Evolutionary conservation across 2,113 vertebrate genomes (phyloP).

Genomic region (Vicugna pacos): DNA sequence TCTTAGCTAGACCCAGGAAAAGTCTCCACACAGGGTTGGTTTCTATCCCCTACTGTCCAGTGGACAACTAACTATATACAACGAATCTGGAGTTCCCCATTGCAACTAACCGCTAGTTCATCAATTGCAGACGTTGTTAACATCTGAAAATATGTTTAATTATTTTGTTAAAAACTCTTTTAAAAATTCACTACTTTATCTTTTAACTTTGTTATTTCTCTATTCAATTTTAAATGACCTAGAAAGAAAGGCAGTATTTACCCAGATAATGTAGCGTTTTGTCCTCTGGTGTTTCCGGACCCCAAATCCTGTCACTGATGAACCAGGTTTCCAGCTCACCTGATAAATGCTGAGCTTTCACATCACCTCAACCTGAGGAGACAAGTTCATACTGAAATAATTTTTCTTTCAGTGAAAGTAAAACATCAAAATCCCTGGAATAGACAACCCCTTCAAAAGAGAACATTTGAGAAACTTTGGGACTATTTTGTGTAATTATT

Average conservation of each 20-base stretch:
- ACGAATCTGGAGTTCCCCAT: background rate
- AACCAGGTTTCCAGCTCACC: conserved; percentile 47
- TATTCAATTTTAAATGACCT: conserved; percentile 11
- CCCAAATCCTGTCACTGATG: background rate
- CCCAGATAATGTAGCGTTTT: background rate
- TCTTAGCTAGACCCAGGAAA: background rate
- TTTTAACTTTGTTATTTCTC: background rate
- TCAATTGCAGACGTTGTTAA: conserved; percentile 13
- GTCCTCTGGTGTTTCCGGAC: background rate
- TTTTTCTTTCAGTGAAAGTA: conserved; percentile 50
- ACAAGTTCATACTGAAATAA: conserved; percentile 37
- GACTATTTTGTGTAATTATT: conserved; percentile 51
- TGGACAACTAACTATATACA: background rate
- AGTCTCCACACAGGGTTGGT: background rate
- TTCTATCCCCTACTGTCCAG: background rate
- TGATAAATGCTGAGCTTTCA: conserved; percentile 33
- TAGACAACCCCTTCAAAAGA: background rate
- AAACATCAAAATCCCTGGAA: conserved; percentile 16
- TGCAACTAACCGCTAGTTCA: background rate
- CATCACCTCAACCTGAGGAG: background rate
- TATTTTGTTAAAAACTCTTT: background rate
- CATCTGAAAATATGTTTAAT: background rate
- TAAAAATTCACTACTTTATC: background rate
- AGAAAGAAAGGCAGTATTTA: background rate
- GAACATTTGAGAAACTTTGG: conserved; percentile 10